phyloP scores from a whole-genome alignment of 1,140 invertebrate genomes.

The Drosophila kikkawai region DNA sequence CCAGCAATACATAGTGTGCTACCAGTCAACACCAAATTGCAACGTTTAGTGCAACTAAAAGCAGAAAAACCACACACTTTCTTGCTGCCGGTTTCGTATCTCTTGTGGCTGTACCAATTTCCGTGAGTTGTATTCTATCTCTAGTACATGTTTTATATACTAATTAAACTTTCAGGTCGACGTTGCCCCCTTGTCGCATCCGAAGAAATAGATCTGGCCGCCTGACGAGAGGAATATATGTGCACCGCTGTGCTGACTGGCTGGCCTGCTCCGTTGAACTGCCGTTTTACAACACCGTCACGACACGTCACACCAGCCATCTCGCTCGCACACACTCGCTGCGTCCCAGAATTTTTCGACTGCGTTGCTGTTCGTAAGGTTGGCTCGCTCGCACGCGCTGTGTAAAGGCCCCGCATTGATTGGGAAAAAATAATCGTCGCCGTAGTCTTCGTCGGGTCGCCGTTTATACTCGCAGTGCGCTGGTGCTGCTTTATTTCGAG shows the following conservation, averaged over 20 bases:
- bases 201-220: slow-evolving; percentile 58
- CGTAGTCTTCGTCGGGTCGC: slow-evolving; percentile 80
- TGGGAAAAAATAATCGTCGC: slow-evolving; percentile 63
- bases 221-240: slow-evolving; percentile 21
- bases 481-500: slow-evolving; percentile 76
- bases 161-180: slow-evolving; percentile 7
- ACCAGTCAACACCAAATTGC: slow-evolving; percentile 40
- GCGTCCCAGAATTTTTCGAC: slow-evolving; percentile 17
- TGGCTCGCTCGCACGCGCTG: slow-evolving; percentile 23
- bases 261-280: slow-evolving; percentile 45
- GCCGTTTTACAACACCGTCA: slow-evolving; percentile 62
- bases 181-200: slow-evolving; percentile 56
- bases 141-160: slow-evolving; percentile 1
- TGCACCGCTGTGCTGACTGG: slow-evolving; percentile 37
- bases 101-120: not conserved
- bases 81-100: slow-evolving; percentile 46
- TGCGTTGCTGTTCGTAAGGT: slow-evolving; percentile 35
- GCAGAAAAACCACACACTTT: slow-evolving; percentile 13
- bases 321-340: slow-evolving; percentile 36
- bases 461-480: slow-evolving; percentile 74
- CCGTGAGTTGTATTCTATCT: slow-evolving; percentile 12
- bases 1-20: slow-evolving; percentile 66
- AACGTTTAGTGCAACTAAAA: slow-evolving; percentile 31
- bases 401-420: slow-evolving; percentile 41
- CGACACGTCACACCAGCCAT: slow-evolving; percentile 25